Base-by-base conservation (phyloP, 2,113 vertebrate genomes). In the Tachycineta bicolor region DNA sequence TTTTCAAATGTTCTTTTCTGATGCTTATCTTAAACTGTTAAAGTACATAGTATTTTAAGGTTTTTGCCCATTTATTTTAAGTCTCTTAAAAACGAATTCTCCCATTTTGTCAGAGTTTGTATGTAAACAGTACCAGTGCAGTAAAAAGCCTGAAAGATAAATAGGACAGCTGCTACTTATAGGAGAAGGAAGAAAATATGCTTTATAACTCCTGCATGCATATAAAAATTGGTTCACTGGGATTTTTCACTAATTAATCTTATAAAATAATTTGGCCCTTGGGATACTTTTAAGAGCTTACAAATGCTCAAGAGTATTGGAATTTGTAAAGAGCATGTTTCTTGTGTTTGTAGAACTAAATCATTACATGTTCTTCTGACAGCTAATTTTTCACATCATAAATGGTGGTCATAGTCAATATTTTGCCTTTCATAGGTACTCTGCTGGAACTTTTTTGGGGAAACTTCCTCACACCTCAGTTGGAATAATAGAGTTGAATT, bases 241-340 rank as follows among this genome's bases (percentile, higher is more conserved):
- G 82, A 67, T 94, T 96, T 95, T 92, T 81, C 20, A 28, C 78
- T 88, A 74, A 88, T 94, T 77, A 88, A 81, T 94, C 71, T 67
- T 81, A 59, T 81, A 17, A 94, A 93, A 59, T 96, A 87, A 81
- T 91, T 92, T 95, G 60, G 50, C 82, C 34, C 56, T 89, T 88
- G 85, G 84, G 90, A 68, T 95, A 55, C 81, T 70, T 93, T 70
- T 67, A 88, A 76, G 29, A 34, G 56, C 13, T 62, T 93, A 83
- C 94, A 92, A 95, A 87, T 90, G 58, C 64, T 92, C 13, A 8
- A 7, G 39, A 62, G 10, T 79, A 34, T 77, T 34, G 34, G 55
- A 83, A 91, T 74, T 60, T 63, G 68, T 67, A 94, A 94, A 78
- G 46, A 76, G 5, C 20, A 25, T 85, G 77, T 83, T 93, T 93